These are phyloP conservation scores for Meiosimyza decipiens DNA, from an alignment of 2,888 invertebrate species.

Conservation along the genomic window DNA sequence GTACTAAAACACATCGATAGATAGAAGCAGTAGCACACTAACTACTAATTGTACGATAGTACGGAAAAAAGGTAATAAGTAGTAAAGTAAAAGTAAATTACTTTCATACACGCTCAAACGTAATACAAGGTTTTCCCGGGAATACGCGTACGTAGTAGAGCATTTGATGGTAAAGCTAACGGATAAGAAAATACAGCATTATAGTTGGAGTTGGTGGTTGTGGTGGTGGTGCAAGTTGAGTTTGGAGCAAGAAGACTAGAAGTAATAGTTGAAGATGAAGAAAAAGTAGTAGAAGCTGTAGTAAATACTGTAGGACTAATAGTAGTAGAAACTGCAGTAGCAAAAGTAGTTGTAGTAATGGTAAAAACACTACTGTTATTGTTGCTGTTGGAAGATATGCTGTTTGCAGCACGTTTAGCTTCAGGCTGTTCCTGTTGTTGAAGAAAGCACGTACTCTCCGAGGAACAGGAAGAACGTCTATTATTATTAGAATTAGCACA, in stretches of 20 bases:
- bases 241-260: constrained; percentile 2
- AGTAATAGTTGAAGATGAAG: constrained; percentile 12
- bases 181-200: constrained; percentile 38
- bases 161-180: constrained; percentile 53
- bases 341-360: constrained; percentile 14
- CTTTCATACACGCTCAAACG: constrained; percentile 51
- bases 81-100: constrained; percentile 22
- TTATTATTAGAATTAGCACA: constrained; percentile 7
- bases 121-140: constrained; percentile 63
- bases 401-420: neutral
- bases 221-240: constrained; percentile 3
- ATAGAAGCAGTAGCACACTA: neutral
- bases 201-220: constrained; percentile 9
- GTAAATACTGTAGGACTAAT: constrained; percentile 35
- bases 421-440: neutral
- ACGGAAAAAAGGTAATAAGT: constrained; percentile 28
- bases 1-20: neutral
- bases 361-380: neutral
- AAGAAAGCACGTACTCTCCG: neutral
- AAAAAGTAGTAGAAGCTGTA: constrained; percentile 20
- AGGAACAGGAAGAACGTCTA: constrained; percentile 20
- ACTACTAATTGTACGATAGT: neutral
- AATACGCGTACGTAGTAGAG: constrained; percentile 60
- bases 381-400: neutral
- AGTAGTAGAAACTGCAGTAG: constrained; percentile 33